A percentile compares a stretch with the other conserved stretches of the same genome.
These are phyloP conservation scores for Micromesistius poutassou DNA, from an alignment of 2,797 vertebrate genomes.

Conservation along the genomic window DNA sequence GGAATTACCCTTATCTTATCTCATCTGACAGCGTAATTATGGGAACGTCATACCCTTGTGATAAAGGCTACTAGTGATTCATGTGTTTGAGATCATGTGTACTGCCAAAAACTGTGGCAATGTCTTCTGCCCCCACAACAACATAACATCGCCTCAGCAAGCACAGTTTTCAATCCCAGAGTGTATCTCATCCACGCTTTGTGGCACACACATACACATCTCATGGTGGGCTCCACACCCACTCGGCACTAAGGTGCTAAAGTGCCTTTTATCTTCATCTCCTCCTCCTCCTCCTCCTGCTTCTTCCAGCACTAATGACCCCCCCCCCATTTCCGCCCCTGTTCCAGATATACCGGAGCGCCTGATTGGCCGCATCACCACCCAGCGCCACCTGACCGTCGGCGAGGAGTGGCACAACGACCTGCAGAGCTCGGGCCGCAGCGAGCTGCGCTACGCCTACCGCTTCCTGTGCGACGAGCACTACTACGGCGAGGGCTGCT, in stretches of 20 bases:
- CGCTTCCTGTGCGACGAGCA: constrained; percentile 94
- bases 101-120: too few species aligned
- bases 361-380: constrained; percentile 91
- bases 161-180: not conserved
- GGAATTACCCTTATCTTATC: not conserved
- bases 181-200: not conserved
- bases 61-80: not conserved
- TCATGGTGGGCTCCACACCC: not conserved
- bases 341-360: constrained; percentile 86
- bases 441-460: constrained; percentile 93
- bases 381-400: constrained; percentile 90
- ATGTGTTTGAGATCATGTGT: not conserved
- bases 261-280: not conserved
- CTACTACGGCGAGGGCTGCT: constrained; percentile 96
- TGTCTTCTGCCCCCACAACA: not conserved
- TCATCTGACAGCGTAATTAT: not conserved
- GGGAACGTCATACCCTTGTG: not conserved
- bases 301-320: not conserved
- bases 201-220: not conserved
- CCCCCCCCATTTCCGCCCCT: constrained; percentile 6
- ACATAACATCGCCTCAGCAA: not conserved
- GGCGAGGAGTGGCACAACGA: constrained; percentile 96
- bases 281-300: not conserved
- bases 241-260: constrained; percentile 2
- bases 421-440: constrained; percentile 82